Percentiles rank a stretch among this genome's conserved stretches.
These are phyloP conservation scores for Python bivittatus DNA, from an alignment of 2,113 vertebrate genomes.

Conservation along the genomic window DNA sequence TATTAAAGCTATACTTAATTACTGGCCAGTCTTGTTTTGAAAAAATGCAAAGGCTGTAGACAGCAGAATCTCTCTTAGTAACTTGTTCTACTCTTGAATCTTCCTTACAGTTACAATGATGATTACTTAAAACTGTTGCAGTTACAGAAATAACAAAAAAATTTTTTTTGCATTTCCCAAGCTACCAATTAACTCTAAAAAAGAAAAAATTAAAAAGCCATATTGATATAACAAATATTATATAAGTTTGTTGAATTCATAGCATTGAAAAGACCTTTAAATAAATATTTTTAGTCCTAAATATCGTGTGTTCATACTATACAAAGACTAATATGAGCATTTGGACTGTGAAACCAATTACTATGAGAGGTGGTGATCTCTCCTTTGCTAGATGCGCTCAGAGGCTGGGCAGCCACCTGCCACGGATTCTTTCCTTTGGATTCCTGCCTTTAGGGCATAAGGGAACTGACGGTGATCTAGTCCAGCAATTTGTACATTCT, in stretches of 20 bases:
- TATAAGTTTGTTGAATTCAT: no score
- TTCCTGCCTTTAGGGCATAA: background rate
- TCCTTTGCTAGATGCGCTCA: background rate
- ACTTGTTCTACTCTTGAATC: background rate
- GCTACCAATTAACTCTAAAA: background rate
- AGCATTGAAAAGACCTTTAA: no score
- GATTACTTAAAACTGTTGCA: background rate
- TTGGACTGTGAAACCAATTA: background rate
- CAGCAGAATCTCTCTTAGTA: no score
- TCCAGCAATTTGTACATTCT: background rate
- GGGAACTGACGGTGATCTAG: background rate
- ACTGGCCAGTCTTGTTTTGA: background rate
- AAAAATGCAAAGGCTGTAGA: background rate
- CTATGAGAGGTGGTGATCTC: background rate
- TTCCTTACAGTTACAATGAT: background rate
- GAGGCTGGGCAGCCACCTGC: background rate
- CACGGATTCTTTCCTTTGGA: background rate
- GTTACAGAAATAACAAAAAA: background rate
- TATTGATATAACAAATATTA: no score
- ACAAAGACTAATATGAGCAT: background rate
- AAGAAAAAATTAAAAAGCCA: no score
- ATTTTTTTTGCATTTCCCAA: background rate
- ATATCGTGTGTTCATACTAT: background rate
- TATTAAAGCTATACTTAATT: background rate
- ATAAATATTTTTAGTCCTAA: no score